These are phyloP conservation scores for Volucella inanis DNA, from an alignment of 2,888 invertebrate genomes.

Conservation along the genomic window DNA sequence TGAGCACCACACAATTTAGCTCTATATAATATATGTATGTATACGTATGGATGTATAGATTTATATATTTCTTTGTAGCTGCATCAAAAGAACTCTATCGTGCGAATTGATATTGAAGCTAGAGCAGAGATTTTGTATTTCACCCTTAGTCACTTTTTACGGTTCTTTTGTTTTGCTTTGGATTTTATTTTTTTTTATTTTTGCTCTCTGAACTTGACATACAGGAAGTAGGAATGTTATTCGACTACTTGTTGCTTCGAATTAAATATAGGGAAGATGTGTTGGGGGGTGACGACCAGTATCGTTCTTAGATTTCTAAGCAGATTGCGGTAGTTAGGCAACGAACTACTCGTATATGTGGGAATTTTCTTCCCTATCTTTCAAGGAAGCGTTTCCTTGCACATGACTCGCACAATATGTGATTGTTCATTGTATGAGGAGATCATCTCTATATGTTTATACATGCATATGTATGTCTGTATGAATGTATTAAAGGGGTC, in stretches of 20 bases:
- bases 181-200: slow-evolving; percentile 1
- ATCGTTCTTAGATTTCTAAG: slow-evolving; percentile 54
- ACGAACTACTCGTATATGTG: slow-evolving; percentile 48
- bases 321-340: slow-evolving; percentile 62
- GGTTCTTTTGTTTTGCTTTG: slow-evolving; percentile 1
- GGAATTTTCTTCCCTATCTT: slow-evolving; percentile 70
- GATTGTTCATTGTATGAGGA: slow-evolving; percentile 49
- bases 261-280: slow-evolving; percentile 59
- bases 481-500: slow-evolving; percentile 65
- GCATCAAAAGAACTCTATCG: slow-evolving; percentile 31
- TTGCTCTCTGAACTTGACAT: slow-evolving; percentile 62
- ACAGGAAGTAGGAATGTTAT: slow-evolving; percentile 68
- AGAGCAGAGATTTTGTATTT: slow-evolving; percentile 37
- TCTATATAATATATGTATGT: too few species aligned
- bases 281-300: slow-evolving; percentile 25
- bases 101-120: slow-evolving; percentile 39
- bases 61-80: slow-evolving; percentile 39
- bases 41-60: background rate
- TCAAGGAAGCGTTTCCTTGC: slow-evolving; percentile 60
- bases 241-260: slow-evolving; percentile 67
- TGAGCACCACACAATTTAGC: too few species aligned
- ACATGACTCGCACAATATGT: slow-evolving; percentile 64
- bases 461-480: too few species aligned
- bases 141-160: slow-evolving; percentile 27
- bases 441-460: too few species aligned